Conservation (phyloP, 2,113 vertebrate species). For the Heliornis fulica region DNA sequence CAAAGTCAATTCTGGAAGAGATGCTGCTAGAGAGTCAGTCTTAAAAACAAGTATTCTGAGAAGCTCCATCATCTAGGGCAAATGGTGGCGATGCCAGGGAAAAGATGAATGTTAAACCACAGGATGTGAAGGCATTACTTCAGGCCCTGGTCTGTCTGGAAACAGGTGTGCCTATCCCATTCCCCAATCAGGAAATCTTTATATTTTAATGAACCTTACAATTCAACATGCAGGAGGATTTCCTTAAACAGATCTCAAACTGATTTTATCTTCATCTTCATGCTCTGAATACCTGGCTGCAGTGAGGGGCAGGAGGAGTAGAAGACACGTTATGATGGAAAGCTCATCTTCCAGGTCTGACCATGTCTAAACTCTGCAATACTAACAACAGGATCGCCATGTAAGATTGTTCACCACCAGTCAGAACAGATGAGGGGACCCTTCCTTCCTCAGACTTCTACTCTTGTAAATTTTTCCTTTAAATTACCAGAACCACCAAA, state of each 20-base stretch:
- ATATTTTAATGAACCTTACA: not conserved
- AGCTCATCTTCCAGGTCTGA: not conserved
- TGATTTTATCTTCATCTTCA: not conserved
- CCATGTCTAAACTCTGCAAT: accelerated
- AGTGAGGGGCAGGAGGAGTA: not conserved
- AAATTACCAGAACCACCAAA: not conserved
- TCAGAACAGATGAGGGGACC: not conserved
- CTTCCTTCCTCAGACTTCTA: not conserved
- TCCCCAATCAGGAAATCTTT: not conserved
- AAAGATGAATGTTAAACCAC: not conserved
- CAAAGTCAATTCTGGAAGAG: not conserved
- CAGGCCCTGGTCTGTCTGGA: not conserved
- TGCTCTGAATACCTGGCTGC: not conserved
- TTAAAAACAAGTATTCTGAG: not conserved
- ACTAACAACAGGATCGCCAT: no score
- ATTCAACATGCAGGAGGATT: not conserved
- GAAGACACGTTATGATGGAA: accelerated
- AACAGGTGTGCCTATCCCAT: not conserved
- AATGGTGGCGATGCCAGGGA: not conserved
- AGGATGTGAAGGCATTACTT: not conserved
- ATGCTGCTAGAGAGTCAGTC: not conserved
- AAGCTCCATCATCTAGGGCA: not conserved
- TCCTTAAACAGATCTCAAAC: not conserved
- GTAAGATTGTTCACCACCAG: not conserved
- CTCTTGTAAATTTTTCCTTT: not conserved